Evolutionary conservation across 2,888 invertebrate genomes (phyloP), one percentile per base, ranked within the genome.

Genomic region (Phalangium opilio): DNA sequence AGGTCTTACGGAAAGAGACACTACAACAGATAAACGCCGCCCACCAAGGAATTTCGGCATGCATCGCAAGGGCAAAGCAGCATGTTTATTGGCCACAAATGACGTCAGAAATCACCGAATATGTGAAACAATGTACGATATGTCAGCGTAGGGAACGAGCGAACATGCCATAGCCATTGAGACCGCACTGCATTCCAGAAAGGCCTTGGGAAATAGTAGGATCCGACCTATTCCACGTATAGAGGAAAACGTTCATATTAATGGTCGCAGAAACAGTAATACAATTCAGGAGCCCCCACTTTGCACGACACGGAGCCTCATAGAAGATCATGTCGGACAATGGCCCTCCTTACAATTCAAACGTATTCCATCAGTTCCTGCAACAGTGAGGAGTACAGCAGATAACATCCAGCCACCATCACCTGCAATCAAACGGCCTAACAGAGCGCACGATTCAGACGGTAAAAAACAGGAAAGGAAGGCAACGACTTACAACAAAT

Each of bases 21-120:
- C 14, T 43, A 15, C 14, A 43, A 3, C 27, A 43, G 15, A n/a
- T 44, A 14, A 34, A 41, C 15, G 32, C 11, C 14, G 14, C 43
- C 27, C 44, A 44, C 20, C 15, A 32, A 44, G 44, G 44, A 11
- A 38, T 44, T 19, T 20, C 36, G 8, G 44, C 44, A 10, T 44
- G 44, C 38, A 44, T 20, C 15, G 27, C 38, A 3, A 34, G 36
- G 15, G 44, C 47, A 5, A 8, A 21, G 20, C 20, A 42, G 20
- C 43, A 47, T 42, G 17, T 47, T 3, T 47, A 43, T 15, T 43
- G 47, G 47, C 43, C 43, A 11, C 2, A 3, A 5, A 47, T 43
- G 3, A 42, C 35, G 18, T 3, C 27, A 32, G 41, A 46, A 19
- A 20, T 41, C 15, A 21, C 34, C 18, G 27, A 21, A 35, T 35